A percentile compares a stretch with the other conserved stretches of the same genome.
Conservation (phyloP, 2,113 vertebrate species). For the Periophthalmodon schlosseri region DNA sequence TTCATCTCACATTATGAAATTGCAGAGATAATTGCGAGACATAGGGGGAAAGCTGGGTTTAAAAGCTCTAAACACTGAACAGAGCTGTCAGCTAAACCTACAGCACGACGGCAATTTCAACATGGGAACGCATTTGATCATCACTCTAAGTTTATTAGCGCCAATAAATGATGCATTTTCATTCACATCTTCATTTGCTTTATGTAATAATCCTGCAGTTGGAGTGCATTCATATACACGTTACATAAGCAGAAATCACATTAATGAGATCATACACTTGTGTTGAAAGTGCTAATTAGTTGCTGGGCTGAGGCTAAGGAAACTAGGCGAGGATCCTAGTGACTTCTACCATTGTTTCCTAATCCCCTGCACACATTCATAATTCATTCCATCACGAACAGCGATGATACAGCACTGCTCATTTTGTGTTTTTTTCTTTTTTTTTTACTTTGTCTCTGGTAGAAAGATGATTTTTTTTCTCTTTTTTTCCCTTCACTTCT, state of each 20-base stretch:
- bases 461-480: conserved; percentile 52
- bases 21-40: conserved; percentile 57
- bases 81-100: conserved; percentile 29
- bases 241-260: conserved; percentile 74
- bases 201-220: conserved; percentile 62
- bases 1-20: conserved; percentile 62
- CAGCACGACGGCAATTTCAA: conserved; percentile 32
- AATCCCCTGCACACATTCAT: conserved; percentile 74
- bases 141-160: conserved; percentile 45
- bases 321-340: conserved; percentile 69
- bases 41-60: conserved; percentile 30
- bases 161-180: conserved; percentile 55
- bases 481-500: conserved; percentile 29
- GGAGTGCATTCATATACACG: conserved; percentile 25
- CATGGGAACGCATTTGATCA: conserved; percentile 39
- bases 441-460: conserved; percentile 47
- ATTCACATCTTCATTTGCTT: conserved; percentile 49
- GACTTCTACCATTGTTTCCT: conserved; percentile 71
- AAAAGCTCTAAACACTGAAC: conserved; percentile 36
- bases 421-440: conserved; percentile 48
- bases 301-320: conserved; percentile 66
- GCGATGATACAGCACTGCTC: conserved; percentile 51
- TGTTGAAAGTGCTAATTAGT: conserved; percentile 79
- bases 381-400: conserved; percentile 71
- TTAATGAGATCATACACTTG: conserved; percentile 74